phyloP scores from a whole-genome alignment of 2,113 vertebrate genomes.

The Silurus glanis region DNA sequence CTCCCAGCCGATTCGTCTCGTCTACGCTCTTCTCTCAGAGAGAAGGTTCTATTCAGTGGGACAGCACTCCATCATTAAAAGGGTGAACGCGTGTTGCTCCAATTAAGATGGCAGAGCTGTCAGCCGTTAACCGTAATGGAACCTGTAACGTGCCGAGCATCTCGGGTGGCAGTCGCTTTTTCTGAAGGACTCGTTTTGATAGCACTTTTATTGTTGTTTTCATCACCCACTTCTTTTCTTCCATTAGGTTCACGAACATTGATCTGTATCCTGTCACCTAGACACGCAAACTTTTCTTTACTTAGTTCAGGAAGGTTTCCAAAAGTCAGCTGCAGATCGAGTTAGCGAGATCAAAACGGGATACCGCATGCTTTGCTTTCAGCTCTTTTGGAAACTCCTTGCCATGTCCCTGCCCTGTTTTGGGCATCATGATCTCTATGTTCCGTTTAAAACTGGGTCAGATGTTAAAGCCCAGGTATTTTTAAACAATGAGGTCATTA shows the following conservation, averaged over 20 bases:
- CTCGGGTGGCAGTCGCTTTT: conserved; percentile 62
- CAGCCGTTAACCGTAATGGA: conserved; percentile 69
- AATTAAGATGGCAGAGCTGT: conserved; percentile 65
- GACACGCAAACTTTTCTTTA: conserved; percentile 73
- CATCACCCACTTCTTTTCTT: conserved; percentile 52
- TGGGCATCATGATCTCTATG: neutral
- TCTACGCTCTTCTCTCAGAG: conserved; percentile 39
- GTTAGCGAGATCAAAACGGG: conserved; percentile 28
- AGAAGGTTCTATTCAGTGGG: conserved; percentile 43
- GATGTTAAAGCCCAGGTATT: neutral
- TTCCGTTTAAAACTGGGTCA: conserved; percentile 3
- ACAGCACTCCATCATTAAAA: conserved; percentile 56
- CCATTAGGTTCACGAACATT: conserved; percentile 62
- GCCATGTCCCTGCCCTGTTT: neutral
- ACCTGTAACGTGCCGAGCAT: conserved; percentile 63
- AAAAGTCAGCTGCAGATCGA: conserved; percentile 36
- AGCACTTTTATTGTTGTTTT: conserved; percentile 62
- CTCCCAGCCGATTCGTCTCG: conserved; percentile 57
- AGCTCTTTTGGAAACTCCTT: conserved; percentile 7
- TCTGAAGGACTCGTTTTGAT: conserved; percentile 72
- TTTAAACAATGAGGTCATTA: conserved; percentile 2
- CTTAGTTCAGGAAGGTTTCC: conserved; percentile 60
- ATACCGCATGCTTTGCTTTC: conserved; percentile 26
- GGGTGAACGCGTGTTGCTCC: conserved; percentile 37
- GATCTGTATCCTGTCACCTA: conserved; percentile 56